Evolutionary conservation across 1,140 invertebrate genomes (phyloP), one percentile per base, ranked within the genome.

Genomic region (Drosophila takahashii): DNA sequence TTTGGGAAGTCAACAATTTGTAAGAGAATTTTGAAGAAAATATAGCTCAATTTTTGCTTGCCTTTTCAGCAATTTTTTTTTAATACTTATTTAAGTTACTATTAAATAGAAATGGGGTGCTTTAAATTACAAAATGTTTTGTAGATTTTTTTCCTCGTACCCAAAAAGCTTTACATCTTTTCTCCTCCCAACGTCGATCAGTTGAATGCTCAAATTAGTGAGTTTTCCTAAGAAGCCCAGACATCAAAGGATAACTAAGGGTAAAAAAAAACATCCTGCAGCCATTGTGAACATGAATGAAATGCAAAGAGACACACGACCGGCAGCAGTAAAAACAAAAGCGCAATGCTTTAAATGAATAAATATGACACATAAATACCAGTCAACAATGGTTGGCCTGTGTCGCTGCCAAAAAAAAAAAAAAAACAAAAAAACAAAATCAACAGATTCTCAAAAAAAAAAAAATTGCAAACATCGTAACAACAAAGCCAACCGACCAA

Each of bases 331-430:
- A 29, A 65, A 67, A 74, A 81, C 67, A 87, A 84, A 69, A 84
- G 66, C 81, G 75, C 74, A 87, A 76, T 76, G 79, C 61, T 64
- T 86, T 87, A 86, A 83, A 76, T 81, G 79, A 86, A 86, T 86
- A 89, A 87, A 87, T 89, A 87, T 87, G 83, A 87, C 75, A 89
- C 84, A 87, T 77, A 87, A 87, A 86, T 76, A 76, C 79, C 72
- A 65, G 39, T 37, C 73, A 56, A 77, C 73, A 69, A 69, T 60
- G 71, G 51, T 52, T 56, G 8, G 44, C 34, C 62, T 13, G 34
- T 53, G 81, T 65, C 45, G 42, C 45, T 52, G 45, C 36, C 37
- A 41, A 64, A 65, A 70, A 2, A 51, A 18, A 18, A 18, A 32
- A 16, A 47, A 60, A 51, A 39, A 52, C n/a, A 56, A 72, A 44